Evolutionary conservation across 2,797 vertebrate species (phyloP).

Genomic region (Tinamus major): DNA sequence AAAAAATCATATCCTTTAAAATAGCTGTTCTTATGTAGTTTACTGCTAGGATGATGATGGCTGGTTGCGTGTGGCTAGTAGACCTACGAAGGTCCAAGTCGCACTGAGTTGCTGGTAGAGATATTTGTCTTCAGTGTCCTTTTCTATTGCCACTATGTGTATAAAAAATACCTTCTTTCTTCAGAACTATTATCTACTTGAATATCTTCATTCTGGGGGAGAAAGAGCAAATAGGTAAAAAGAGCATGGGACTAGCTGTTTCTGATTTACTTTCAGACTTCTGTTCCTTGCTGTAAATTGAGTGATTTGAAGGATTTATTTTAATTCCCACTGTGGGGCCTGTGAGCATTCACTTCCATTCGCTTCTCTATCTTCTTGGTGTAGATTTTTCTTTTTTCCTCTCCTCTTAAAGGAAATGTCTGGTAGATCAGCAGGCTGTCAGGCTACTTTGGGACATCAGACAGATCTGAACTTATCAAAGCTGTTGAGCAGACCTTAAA

Average conservation of each 20-base stretch:
- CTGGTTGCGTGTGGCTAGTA: neutral
- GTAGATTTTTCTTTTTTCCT: neutral
- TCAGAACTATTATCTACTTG: neutral
- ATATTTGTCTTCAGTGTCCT: slow-evolving; percentile 7
- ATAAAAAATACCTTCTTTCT: slow-evolving; percentile 8
- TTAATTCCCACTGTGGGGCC: neutral
- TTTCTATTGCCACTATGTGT: neutral
- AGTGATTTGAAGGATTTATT: slow-evolving; percentile 17
- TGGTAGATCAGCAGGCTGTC: slow-evolving; percentile 9
- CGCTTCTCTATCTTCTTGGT: neutral
- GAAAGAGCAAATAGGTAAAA: neutral
- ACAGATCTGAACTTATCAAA: neutral
- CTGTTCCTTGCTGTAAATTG: neutral
- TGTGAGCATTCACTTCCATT: slow-evolving; percentile 6
- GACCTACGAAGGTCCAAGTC: neutral
- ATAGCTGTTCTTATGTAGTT: neutral
- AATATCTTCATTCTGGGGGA: neutral
- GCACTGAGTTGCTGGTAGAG: neutral
- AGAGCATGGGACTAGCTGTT: neutral
- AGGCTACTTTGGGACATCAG: neutral
- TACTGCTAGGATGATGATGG: neutral
- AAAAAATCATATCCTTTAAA: neutral
- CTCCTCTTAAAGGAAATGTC: slow-evolving; percentile 16
- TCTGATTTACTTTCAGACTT: neutral
- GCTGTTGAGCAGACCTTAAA: neutral